Evolutionary conservation across 2,797 vertebrate species (phyloP).

Genomic region (Oreochromis mossambicus): DNA sequence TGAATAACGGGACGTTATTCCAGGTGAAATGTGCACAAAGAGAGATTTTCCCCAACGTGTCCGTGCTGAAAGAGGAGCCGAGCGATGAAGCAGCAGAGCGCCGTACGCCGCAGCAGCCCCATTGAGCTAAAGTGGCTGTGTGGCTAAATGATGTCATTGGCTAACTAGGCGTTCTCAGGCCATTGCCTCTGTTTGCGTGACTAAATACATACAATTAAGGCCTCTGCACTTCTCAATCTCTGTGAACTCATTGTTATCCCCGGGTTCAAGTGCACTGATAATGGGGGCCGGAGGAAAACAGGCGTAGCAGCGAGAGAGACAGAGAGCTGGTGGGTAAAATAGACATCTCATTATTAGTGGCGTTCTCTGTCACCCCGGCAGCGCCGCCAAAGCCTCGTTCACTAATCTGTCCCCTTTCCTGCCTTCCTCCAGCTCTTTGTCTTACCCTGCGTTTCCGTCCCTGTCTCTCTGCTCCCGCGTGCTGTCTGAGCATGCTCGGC

Average conservation of each 20-base stretch:
- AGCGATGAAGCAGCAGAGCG: constrained; percentile 47
- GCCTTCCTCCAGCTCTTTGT: constrained; percentile 31
- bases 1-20: neutral
- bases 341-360: constrained; percentile 89
- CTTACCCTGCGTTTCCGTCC: neutral
- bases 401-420: constrained; percentile 56
- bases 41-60: neutral
- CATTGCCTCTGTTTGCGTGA: constrained; percentile 99
- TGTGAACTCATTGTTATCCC: constrained; percentile 98
- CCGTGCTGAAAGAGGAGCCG: constrained; percentile 42
- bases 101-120: constrained; percentile 80
- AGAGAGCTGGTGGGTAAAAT: constrained; percentile 84
- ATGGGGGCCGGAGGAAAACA: constrained; percentile 94
- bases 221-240: constrained; percentile 94
- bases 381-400: constrained; percentile 65
- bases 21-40: neutral
- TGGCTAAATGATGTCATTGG: constrained; percentile 95
- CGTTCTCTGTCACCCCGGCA: constrained; percentile 74
- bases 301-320: constrained; percentile 80
- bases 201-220: constrained; percentile 99
- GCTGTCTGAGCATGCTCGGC: neutral
- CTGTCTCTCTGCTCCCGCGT: constrained; percentile 24
- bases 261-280: constrained; percentile 98
- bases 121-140: constrained; percentile 84
- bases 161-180: constrained; percentile 98